These are phyloP conservation scores for Gallinago solitaria DNA, from an alignment of 2,797 vertebrate genomes.

Conservation along the genomic window DNA sequence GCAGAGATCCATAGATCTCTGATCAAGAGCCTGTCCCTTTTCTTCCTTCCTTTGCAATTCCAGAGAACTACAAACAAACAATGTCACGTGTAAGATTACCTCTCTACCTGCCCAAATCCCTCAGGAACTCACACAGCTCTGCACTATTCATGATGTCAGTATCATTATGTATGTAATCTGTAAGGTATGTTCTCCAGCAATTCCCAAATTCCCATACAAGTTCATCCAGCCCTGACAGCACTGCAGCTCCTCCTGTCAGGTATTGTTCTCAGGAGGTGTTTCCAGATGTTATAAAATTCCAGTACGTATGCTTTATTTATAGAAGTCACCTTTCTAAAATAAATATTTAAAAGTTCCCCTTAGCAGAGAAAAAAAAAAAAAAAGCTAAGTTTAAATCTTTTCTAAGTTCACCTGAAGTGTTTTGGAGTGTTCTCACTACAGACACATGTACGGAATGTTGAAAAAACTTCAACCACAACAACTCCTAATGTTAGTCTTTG, in stretches of 20 bases:
- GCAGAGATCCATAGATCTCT: neutral
- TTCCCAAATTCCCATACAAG: constrained; percentile 25
- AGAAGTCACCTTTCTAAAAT: constrained; percentile 25
- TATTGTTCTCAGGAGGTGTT: constrained; percentile 27
- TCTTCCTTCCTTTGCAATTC: neutral
- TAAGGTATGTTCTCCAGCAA: constrained; percentile 24
- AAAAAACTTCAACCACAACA: neutral
- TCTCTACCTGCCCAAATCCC: neutral
- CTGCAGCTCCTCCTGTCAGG: constrained; percentile 21
- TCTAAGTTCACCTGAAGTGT: neutral
- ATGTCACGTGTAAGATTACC: neutral
- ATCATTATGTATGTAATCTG: neutral
- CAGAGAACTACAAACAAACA: neutral
- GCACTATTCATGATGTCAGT: neutral
- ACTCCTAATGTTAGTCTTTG: neutral
- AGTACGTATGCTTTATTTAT: neutral
- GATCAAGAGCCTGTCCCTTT: neutral
- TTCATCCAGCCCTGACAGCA: constrained; percentile 6
- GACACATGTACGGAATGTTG: accelerated
- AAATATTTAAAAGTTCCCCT: neutral
- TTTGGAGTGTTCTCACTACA: neutral
- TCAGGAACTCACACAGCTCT: neutral
- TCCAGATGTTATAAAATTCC: constrained; percentile 58
- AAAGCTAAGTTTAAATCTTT: neutral
- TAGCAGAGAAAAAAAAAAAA: neutral